Base-by-base conservation (phyloP, 2,797 vertebrate species). In the Mormyrus proboscirostris region DNA sequence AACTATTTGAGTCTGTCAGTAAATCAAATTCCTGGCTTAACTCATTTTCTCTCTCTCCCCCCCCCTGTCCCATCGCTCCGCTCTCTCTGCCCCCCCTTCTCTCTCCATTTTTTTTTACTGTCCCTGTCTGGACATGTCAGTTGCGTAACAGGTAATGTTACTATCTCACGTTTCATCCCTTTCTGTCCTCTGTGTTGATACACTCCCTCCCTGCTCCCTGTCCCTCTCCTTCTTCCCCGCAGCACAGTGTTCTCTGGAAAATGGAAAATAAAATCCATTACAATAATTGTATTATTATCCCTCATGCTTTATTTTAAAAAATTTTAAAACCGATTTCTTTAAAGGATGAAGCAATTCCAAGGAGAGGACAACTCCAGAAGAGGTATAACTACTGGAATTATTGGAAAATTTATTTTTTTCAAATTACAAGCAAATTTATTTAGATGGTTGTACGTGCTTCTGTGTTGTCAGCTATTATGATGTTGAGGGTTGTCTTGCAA, bases 101-200 rank as follows among this genome's bases (percentile, higher is more conserved):
- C 89, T 92, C 86, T 89, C 16, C 87, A 84, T 62, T 91, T 89
- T 86, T 62, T 51, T 65, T 85, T 16, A 76, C 89, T 86, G 90
- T 94, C 92, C 95, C 93, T 96, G 95, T 96, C 95, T 96, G 95
- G 95, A 95, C 95, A 94, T 96, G 95, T 96, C 95, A 95, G 95
- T 96, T 95, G 94, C 93, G 91, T 95, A 96, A 96, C 94, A 96
- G 95, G 95, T 96, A 96, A 95, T 93, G 93, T 93, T 94, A 91
- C 94, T 94, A 93, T 91, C 93, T 93, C 89, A 57, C 83, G 90
- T 92, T 91, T 92, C 91, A 90, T 88, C 86, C 89, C 79, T 59
- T 76, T 41, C 33, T 47, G 6, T 44, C 41, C 38, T 16, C 62
- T 5, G 6, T 55, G 22, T 83, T 62, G 84, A 51, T 33, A 38